These are phyloP conservation scores for Scomber scombrus DNA, from an alignment of 2,113 vertebrate genomes.

Conservation along the genomic window DNA sequence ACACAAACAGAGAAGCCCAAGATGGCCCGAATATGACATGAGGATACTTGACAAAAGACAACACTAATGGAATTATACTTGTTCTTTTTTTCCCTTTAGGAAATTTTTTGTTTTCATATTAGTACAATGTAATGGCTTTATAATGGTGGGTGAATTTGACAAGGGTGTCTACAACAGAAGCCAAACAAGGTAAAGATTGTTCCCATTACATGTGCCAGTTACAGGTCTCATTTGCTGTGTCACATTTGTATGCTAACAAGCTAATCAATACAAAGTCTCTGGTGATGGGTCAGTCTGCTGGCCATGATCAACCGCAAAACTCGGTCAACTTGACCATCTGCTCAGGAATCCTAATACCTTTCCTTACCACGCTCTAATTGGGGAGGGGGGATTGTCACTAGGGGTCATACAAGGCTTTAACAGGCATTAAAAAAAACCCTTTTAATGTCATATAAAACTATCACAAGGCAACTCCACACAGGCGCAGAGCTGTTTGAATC, in stretches of 20 bases:
- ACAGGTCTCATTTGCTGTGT: background rate
- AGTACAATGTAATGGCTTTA: background rate
- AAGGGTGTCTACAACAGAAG: background rate
- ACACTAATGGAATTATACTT: background rate
- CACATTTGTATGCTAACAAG: conserved; percentile 19
- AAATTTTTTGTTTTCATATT: background rate
- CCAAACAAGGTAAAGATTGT: too few relatives aligned
- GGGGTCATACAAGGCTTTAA: background rate
- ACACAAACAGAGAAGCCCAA: background rate
- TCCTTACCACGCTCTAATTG: conserved; percentile 21
- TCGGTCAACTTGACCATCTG: conserved; percentile 71
- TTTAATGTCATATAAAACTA: background rate
- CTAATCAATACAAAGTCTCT: conserved; percentile 23
- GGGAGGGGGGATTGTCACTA: background rate
- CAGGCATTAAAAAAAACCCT: background rate
- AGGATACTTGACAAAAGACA: background rate
- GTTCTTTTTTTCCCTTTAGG: too few relatives aligned
- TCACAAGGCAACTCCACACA: background rate
- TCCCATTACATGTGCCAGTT: background rate
- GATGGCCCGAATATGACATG: background rate
- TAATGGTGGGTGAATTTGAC: background rate
- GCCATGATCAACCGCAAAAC: conserved; percentile 26
- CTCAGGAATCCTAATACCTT: conserved; percentile 67
- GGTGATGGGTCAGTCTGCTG: conserved; percentile 17
- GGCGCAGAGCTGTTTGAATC: conserved; percentile 6